These are phyloP conservation scores for Diarsia rubi DNA, from an alignment of 2,888 invertebrate species.

Conservation along the genomic window DNA sequence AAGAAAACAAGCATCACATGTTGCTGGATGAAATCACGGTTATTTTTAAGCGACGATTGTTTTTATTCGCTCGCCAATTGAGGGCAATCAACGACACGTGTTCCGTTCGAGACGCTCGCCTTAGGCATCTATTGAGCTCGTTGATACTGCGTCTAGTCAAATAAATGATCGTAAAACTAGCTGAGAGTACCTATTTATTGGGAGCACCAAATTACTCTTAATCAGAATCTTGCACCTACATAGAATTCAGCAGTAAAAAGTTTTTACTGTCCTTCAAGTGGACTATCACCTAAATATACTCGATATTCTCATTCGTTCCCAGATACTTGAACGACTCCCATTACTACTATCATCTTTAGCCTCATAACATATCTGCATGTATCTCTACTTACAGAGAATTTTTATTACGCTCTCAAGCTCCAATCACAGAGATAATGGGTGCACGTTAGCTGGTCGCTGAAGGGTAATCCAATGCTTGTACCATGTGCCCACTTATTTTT, in stretches of 20 bases:
- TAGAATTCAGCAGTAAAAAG: background rate
- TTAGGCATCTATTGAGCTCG: constrained; percentile 85
- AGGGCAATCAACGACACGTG: constrained; percentile 90
- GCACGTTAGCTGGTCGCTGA: constrained; percentile 78
- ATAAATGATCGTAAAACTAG: constrained; percentile 60
- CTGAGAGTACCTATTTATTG: constrained; percentile 33
- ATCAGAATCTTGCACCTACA: constrained; percentile 18
- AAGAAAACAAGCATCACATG: constrained; percentile 88
- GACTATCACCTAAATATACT: background rate
- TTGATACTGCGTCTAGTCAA: constrained; percentile 78
- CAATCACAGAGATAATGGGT: constrained; percentile 85
- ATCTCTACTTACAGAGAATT: constrained; percentile 73
- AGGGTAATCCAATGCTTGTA: constrained; percentile 82
- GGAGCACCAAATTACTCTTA: constrained; percentile 36
- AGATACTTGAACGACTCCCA: constrained; percentile 66
- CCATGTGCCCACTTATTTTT: constrained; percentile 79
- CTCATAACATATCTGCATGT: constrained; percentile 61
- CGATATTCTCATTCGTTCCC: constrained; percentile 61
- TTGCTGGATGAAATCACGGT: constrained; percentile 90
- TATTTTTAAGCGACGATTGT: constrained; percentile 91
- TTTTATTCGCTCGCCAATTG: constrained; percentile 91
- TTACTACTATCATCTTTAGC: constrained; percentile 62
- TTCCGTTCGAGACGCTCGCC: constrained; percentile 85
- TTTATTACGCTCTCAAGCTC: constrained; percentile 85
- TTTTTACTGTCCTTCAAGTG: constrained; percentile 1